These are phyloP conservation scores for Drosophila carrolli DNA, from an alignment of 1,140 invertebrate genomes.

Conservation along the genomic window DNA sequence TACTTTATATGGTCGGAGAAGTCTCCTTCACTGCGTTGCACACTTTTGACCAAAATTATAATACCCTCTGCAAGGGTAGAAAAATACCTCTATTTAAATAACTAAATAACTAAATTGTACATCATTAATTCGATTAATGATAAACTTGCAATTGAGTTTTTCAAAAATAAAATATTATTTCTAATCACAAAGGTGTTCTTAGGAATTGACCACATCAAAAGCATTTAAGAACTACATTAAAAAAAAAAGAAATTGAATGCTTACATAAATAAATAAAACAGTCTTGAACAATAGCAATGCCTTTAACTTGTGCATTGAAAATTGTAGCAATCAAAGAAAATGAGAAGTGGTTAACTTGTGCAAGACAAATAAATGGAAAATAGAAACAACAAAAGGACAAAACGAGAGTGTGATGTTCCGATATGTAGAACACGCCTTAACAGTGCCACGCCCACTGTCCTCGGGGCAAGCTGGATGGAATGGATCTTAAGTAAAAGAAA, in stretches of 20 bases:
- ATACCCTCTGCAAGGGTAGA: too few species aligned
- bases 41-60: too few species aligned
- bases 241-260: not conserved
- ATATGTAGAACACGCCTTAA: conserved; percentile 60
- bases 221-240: not conserved
- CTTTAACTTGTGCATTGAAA: too few species aligned
- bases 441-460: conserved; percentile 23
- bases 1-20: too few species aligned
- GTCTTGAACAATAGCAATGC: not conserved
- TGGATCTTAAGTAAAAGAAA: conserved; percentile 33
- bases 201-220: not conserved
- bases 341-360: conserved; percentile 33
- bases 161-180: too few species aligned
- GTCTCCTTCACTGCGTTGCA: too few species aligned
- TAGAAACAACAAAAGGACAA: conserved; percentile 1
- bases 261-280: not conserved
- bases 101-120: too few species aligned
- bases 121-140: too few species aligned
- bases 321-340: conserved; percentile 2
- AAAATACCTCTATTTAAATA: too few species aligned
- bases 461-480: conserved; percentile 14
- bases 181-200: too few species aligned
- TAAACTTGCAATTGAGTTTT: too few species aligned
- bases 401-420: conserved; percentile 31
- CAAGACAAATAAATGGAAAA: conserved; percentile 23